phyloP scores from a whole-genome alignment of 1,140 invertebrate genomes.

The Lordiphosa stackelbergi region DNA sequence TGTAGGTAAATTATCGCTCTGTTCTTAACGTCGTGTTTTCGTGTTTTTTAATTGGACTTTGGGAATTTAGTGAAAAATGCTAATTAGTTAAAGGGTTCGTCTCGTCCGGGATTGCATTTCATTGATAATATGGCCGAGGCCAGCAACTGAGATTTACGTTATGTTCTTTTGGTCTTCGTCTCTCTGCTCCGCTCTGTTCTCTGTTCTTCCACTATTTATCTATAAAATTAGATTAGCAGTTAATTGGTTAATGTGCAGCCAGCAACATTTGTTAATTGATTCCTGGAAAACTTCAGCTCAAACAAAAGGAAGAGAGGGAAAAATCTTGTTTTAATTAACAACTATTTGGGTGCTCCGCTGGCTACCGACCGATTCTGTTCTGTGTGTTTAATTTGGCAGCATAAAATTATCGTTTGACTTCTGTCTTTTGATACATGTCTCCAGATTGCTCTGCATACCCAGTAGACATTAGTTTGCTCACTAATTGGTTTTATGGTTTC shows the following conservation, averaged over 20 bases:
- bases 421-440: slow-evolving; percentile 31
- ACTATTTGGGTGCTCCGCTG: slow-evolving; percentile 48
- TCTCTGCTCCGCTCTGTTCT: slow-evolving; percentile 6
- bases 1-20: slow-evolving; percentile 75
- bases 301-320: background rate
- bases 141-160: slow-evolving; percentile 45
- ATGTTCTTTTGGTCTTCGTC: slow-evolving; percentile 14
- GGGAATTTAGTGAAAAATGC: slow-evolving; percentile 75
- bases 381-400: slow-evolving; percentile 44
- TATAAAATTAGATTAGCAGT: slow-evolving; percentile 76
- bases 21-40: slow-evolving; percentile 75
- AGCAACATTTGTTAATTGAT: slow-evolving; percentile 75
- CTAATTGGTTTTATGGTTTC: slow-evolving; percentile 48
- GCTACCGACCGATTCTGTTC: slow-evolving; percentile 46
- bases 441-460: slow-evolving; percentile 7
- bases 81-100: slow-evolving; percentile 70
- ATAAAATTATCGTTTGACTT: slow-evolving; percentile 56
- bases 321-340: slow-evolving; percentile 67
- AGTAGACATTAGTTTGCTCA: slow-evolving; percentile 5
- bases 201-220: slow-evolving; percentile 34
- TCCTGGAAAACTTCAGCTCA: slow-evolving; percentile 43
- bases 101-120: slow-evolving; percentile 55
- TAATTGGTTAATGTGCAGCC: slow-evolving; percentile 75
- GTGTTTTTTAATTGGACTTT: slow-evolving; percentile 75
- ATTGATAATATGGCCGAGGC: slow-evolving; percentile 61